Evolutionary conservation across 2,797 vertebrate genomes (phyloP), one percentile per base, ranked within the genome.

Genomic region (Anguilla anguilla): DNA sequence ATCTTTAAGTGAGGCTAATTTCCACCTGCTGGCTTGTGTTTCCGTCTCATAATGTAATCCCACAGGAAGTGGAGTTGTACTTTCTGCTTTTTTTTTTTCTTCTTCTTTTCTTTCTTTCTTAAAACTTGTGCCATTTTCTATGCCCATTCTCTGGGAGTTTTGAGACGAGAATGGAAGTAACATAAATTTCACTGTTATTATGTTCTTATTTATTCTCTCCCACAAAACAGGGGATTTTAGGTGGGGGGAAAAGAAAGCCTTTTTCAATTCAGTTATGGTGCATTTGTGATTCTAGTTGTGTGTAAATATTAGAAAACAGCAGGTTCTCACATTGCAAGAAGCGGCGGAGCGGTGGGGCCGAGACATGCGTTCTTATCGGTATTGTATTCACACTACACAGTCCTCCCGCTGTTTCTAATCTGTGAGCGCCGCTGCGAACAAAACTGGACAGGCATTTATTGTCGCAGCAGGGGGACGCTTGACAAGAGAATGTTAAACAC

Each of bases 241-340:
- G 92, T 94, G 94, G 90, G 22, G 17, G 82, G 72, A 53, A 85
- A 87, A 88, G 82, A 77, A 49, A 67, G 55, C 85, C 85, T 91
- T 90, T 93, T 92, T 91, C 92, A 91, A 90, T 93, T 92, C 92
- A 94, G 95, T 95, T 96, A 95, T 93, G 94, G 92, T 95, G 95
- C 94, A 95, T 96, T 96, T 96, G 95, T 96, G 96, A 96, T 96
- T 97, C 95, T 97, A 97, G 97, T 97, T 98, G 97, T 98, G 97
- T 98, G 98, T 98, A 98, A 98, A 98, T 98, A 98, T 98, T 98
- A 98, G 97, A 98, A 99, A 97, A 97, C 98, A 98, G 98, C 97
- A 91, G 98, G 98, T 95, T 96, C 96, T 96, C 96, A 96, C 96
- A 95, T 97, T 97, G 96, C 96, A 95, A 97, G 97, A 98, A 97